A percentile compares a stretch with the other conserved stretches of the same genome.
Evolutionary conservation across 2,888 invertebrate species (phyloP).

Genomic region (Plebejus argus): DNA sequence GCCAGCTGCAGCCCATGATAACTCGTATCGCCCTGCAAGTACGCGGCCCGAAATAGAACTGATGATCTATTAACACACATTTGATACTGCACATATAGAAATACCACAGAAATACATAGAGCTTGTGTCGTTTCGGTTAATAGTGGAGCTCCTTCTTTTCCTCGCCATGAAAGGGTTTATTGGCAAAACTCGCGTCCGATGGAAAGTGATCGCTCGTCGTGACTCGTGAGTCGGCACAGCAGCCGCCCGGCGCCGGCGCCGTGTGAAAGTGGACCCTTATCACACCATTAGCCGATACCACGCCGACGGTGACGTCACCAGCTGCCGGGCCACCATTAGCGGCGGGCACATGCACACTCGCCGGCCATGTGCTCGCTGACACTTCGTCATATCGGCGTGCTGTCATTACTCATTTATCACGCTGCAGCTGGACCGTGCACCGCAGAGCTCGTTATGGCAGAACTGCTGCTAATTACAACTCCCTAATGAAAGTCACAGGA

Average conservation of each 20-base stretch:
- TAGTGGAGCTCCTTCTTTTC: not conserved
- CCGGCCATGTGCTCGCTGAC: not conserved
- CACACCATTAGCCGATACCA: not conserved
- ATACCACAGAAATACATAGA: not conserved
- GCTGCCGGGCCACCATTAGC: not conserved
- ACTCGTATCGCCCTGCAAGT: not conserved
- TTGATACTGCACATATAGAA: not conserved
- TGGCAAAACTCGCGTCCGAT: not conserved
- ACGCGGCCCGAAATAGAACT: slow-evolving; percentile 6
- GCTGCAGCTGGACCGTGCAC: slow-evolving; percentile 3
- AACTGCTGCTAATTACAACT: not conserved
- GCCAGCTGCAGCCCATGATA: not conserved
- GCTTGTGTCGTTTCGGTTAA: not conserved
- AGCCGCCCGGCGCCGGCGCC: not conserved
- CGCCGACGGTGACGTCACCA: not conserved
- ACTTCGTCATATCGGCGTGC: not conserved
- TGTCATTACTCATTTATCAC: slow-evolving; percentile 14
- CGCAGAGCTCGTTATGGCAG: not conserved
- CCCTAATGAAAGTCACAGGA: not conserved
- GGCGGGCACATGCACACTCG: not conserved
- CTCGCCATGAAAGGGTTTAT: not conserved
- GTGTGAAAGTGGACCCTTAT: slow-evolving; percentile 14
- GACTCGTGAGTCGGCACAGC: not conserved
- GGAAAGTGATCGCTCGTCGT: not conserved
- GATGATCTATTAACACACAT: not conserved